phyloP scores from a whole-genome alignment of 1,140 invertebrate species.

The Stegodyphus dumicola region DNA sequence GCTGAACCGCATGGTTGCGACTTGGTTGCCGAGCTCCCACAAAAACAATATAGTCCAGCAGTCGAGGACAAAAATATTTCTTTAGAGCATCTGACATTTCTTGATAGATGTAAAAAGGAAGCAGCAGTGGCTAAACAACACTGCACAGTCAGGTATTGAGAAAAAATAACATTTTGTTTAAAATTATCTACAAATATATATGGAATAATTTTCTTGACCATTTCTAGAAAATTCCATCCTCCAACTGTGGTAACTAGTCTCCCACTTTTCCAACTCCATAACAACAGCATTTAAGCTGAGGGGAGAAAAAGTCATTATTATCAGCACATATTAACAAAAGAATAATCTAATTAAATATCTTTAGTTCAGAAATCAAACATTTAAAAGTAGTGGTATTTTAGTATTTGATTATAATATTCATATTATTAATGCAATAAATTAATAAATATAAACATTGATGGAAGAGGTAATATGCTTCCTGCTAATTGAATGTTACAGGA shows the following conservation, averaged over 20 bases:
- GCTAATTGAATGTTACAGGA: too few species aligned
- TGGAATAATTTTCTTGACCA: slow-evolving; percentile 18
- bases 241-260: slow-evolving; percentile 13
- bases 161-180: slow-evolving; percentile 43
- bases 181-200: slow-evolving; percentile 59
- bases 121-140: slow-evolving; percentile 35
- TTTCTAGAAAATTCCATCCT: slow-evolving; percentile 10
- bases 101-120: slow-evolving; percentile 16
- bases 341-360: neutral
- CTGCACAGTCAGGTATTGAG: slow-evolving; percentile 45
- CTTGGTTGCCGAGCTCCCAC: slow-evolving; percentile 80
- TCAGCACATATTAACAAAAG: neutral
- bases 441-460: too few species aligned
- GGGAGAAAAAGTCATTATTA: neutral
- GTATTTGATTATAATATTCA: too few species aligned
- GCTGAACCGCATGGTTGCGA: slow-evolving; percentile 70
- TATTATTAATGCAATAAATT: too few species aligned
- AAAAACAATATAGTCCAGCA: slow-evolving; percentile 94
- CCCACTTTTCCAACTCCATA: slow-evolving; percentile 55
- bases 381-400: too few species aligned
- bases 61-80: slow-evolving; percentile 74
- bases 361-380: neutral
- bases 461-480: too few species aligned
- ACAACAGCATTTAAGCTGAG: slow-evolving; percentile 49
- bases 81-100: slow-evolving; percentile 65